phyloP scores from a whole-genome alignment of 2,113 vertebrate genomes.

The Psilopsiagon aurifrons region DNA sequence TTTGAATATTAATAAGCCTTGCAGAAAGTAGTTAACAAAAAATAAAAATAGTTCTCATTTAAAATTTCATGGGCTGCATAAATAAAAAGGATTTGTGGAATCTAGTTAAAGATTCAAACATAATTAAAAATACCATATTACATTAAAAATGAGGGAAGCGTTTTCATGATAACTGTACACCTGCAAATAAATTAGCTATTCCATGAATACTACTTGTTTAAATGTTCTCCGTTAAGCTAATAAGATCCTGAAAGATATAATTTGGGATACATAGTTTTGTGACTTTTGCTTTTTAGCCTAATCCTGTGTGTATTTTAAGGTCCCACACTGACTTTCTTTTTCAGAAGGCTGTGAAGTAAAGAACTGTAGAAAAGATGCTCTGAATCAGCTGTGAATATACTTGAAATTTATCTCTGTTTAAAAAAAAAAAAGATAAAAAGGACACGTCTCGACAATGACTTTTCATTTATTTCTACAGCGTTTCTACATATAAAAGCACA shows the following conservation, averaged over 20 bases:
- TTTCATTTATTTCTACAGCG: not conserved
- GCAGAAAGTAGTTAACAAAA: constrained; percentile 32
- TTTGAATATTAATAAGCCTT: constrained; percentile 50
- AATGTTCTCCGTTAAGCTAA: constrained; percentile 29
- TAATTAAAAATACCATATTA: constrained; percentile 43
- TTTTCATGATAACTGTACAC: constrained; percentile 29
- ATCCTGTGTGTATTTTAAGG: constrained; percentile 24
- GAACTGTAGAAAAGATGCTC: not conserved
- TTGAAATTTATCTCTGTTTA: not conserved
- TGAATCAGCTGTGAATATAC: not conserved
- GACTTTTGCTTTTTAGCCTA: constrained; percentile 20
- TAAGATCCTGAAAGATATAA: constrained; percentile 13
- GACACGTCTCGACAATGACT: not conserved
- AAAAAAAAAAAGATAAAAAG: not conserved
- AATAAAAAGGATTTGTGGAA: constrained; percentile 38
- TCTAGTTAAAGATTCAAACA: not conserved
- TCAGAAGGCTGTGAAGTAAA: not conserved
- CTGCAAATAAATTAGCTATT: constrained; percentile 44
- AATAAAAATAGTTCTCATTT: constrained; percentile 54
- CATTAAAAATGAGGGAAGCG: constrained; percentile 51
- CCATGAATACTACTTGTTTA: constrained; percentile 34
- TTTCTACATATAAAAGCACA: not conserved
- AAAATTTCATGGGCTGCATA: constrained; percentile 42
- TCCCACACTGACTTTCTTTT: not conserved
- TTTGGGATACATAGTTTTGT: not conserved